Evolutionary conservation across 2,888 invertebrate genomes (phyloP).

Genomic region (Scaptomyza flava): DNA sequence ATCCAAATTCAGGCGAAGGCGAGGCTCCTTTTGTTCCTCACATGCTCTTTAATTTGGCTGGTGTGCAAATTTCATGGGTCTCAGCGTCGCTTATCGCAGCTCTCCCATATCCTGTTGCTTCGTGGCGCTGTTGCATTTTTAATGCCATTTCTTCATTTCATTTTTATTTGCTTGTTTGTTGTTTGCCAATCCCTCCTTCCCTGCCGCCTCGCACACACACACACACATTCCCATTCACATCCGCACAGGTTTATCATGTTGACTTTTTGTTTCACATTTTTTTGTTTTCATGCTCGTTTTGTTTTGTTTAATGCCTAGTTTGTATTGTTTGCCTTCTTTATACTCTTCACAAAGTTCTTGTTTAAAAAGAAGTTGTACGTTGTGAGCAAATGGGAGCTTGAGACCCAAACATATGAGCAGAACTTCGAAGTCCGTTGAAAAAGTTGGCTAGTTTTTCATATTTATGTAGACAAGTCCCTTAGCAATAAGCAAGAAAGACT

Average conservation of each 20-base stretch:
- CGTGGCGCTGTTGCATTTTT: conserved; percentile 74
- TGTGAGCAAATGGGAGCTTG: not conserved
- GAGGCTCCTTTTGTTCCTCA: not conserved
- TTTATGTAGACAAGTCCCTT: conserved; percentile 1
- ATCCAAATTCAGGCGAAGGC: conserved; percentile 24
- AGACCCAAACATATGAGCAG: not conserved
- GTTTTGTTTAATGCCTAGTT: conserved; percentile 54
- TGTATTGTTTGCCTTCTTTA: conserved; percentile 32
- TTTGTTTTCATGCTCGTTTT: conserved; percentile 1
- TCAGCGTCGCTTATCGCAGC: conserved; percentile 31
- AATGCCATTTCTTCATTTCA: conserved; percentile 71
- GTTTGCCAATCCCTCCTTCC: not conserved
- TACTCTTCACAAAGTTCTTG: conserved; percentile 25
- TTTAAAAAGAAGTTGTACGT: not conserved
- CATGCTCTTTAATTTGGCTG: conserved; percentile 2
- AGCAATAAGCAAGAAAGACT: conserved; percentile 2
- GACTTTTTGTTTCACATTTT: conserved; percentile 39
- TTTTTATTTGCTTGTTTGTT: conserved; percentile 40
- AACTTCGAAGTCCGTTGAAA: conserved; percentile 1
- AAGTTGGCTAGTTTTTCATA: conserved; percentile 6
- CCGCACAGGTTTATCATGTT: conserved; percentile 59
- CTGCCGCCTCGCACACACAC: conserved; percentile 13
- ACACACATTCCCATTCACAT: conserved; percentile 29
- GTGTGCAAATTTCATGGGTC: conserved; percentile 48
- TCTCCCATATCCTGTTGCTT: conserved; percentile 61